These are phyloP conservation scores for Anhinga anhinga DNA, from an alignment of 2,113 vertebrate genomes.

Conservation along the genomic window DNA sequence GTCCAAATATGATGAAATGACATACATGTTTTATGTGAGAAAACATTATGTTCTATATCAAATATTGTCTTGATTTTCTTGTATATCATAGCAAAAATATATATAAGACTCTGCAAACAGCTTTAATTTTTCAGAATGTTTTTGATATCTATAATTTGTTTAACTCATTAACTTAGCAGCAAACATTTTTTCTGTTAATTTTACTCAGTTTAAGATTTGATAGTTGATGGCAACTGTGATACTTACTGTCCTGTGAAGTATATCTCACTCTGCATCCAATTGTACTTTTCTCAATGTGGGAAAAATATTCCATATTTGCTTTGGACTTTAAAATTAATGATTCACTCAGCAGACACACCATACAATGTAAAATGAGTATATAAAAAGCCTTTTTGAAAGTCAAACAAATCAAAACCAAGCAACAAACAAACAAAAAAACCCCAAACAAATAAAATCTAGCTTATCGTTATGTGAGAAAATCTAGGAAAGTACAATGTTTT, in stretches of 20 bases:
- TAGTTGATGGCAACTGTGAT: neutral
- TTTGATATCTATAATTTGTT: neutral
- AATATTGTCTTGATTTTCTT: neutral
- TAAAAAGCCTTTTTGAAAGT: neutral
- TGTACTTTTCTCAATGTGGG: neutral
- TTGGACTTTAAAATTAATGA: neutral
- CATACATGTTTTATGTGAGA: neutral
- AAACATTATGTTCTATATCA: neutral
- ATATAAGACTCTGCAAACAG: neutral
- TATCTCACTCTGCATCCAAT: neutral
- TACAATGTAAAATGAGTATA: neutral
- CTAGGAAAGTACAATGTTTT: neutral
- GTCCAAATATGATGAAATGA: neutral
- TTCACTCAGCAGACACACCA: neutral
- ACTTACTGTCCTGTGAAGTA: neutral
- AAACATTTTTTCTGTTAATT: neutral
- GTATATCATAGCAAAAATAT: neutral
- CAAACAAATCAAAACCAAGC: neutral
- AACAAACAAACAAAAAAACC: neutral
- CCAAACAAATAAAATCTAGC: neutral
- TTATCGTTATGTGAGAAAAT: neutral
- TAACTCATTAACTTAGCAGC: neutral
- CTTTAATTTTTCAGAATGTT: neutral
- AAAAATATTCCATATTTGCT: neutral
- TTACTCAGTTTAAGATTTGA: neutral